A percentile compares a stretch with the other conserved stretches of the same genome.
These are phyloP conservation scores for Maccullochella peelii DNA, from an alignment of 2,113 vertebrate genomes.

Conservation along the genomic window DNA sequence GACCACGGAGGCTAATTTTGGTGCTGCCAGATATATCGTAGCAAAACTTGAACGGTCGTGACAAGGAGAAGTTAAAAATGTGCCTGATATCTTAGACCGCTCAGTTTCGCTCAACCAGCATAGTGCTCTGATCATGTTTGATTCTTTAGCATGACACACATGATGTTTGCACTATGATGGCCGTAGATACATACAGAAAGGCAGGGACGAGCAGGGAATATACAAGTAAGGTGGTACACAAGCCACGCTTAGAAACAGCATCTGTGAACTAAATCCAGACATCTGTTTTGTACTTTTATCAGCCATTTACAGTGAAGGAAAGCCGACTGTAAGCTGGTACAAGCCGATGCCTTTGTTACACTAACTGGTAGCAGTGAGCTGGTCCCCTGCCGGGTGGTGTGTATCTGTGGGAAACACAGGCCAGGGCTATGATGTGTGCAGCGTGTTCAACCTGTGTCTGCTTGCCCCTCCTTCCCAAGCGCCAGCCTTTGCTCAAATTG, in stretches of 20 bases:
- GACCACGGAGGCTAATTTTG: conserved; percentile 68
- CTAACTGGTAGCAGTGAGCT: conserved; percentile 42
- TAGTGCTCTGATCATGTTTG: conserved; percentile 54
- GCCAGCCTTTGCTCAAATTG: conserved; percentile 42
- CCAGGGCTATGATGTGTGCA: conserved; percentile 67
- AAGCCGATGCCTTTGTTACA: conserved; percentile 36
- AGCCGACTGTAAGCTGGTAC: conserved; percentile 25
- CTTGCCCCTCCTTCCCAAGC: conserved; percentile 41
- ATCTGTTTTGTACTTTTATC: conserved; percentile 42
- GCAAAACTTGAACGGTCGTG: conserved; percentile 73
- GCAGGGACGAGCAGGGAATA: conserved; percentile 1
- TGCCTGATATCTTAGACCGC: conserved; percentile 79
- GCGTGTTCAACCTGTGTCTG: conserved; percentile 66
- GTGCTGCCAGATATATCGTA: conserved; percentile 77
- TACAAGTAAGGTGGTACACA: background rate
- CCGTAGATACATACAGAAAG: conserved; percentile 40
- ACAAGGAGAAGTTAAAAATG: conserved; percentile 62
- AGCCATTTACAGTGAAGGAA: background rate
- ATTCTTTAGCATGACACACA: background rate
- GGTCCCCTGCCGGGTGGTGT: conserved; percentile 21
- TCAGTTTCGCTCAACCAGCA: conserved; percentile 51
- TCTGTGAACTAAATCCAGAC: conserved; percentile 40
- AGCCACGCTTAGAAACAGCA: conserved; percentile 3
- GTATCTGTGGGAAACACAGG: conserved; percentile 63
- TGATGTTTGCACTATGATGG: conserved; percentile 47